Percentiles rank a stretch among this genome's conserved stretches.
phyloP scores from a whole-genome alignment of 2,797 vertebrate species.

The Acanthurus tractus region DNA sequence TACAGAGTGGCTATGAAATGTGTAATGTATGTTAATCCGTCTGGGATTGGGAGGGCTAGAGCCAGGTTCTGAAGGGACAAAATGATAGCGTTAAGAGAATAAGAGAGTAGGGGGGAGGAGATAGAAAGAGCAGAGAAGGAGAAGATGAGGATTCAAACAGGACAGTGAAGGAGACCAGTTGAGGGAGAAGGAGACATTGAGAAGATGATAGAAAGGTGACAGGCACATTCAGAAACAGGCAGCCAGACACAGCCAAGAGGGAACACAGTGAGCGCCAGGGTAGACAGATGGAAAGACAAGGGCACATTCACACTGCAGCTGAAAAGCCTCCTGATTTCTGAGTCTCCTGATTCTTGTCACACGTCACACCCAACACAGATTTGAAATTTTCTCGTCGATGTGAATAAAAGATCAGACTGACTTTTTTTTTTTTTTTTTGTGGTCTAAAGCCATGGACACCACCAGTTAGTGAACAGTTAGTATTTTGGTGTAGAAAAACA shows the following conservation, averaged over 20 bases:
- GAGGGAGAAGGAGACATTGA: slow-evolving; percentile 39
- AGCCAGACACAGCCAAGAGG: slow-evolving; percentile 33
- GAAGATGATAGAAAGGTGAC: slow-evolving; percentile 63
- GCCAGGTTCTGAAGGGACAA: slow-evolving; percentile 56
- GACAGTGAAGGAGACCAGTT: slow-evolving; percentile 47
- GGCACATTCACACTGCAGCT: slow-evolving; percentile 48
- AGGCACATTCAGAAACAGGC: slow-evolving; percentile 34
- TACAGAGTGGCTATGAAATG: slow-evolving; percentile 72
- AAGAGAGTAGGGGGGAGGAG: slow-evolving; percentile 3
- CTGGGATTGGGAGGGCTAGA: slow-evolving; percentile 51
- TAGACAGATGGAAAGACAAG: slow-evolving; percentile 69
- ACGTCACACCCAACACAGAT: slow-evolving; percentile 53
- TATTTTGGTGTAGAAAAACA: slow-evolving; percentile 23
- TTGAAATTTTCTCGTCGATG: slow-evolving; percentile 44
- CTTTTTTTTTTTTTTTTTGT: slow-evolving; percentile 11
- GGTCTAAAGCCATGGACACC: slow-evolving; percentile 9
- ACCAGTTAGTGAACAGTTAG: slow-evolving; percentile 13
- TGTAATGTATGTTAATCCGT: slow-evolving; percentile 83
- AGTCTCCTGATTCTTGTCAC: slow-evolving; percentile 57
- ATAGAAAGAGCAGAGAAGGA: slow-evolving; percentile 22
- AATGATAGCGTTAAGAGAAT: slow-evolving; percentile 55
- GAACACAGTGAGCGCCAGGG: slow-evolving; percentile 26
- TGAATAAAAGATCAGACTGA: slow-evolving; percentile 38
- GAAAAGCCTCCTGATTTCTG: slow-evolving; percentile 43
- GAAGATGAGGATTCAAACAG: slow-evolving; percentile 42